Base-by-base conservation (phyloP, 2,113 vertebrate genomes). In the Xyrauchen texanus region DNA sequence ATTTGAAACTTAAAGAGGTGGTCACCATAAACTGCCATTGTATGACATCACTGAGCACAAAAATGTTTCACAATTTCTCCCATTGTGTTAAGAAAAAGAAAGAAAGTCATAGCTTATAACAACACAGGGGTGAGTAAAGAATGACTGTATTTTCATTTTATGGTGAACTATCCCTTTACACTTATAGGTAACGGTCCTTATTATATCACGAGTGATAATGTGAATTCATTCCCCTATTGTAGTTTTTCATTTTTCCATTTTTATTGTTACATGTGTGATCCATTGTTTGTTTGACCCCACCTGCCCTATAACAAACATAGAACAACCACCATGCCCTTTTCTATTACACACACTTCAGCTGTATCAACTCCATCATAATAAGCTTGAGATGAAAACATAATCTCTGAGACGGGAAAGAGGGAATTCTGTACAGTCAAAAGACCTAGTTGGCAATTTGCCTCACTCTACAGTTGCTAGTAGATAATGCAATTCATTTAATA, bases 361-460 rank as follows among this genome's bases (percentile, higher is more conserved):
- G 7, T 65, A 16, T 53, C 76, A 76, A 1, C 53, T 57, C 68
- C 64, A 69, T 79, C 63, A 65, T 75, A 75, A 82, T 80, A 80
- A 82, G 64, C 73, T 80, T 83, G 78, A 83, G 78, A 55, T 67
- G 74, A 69, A 85, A 73, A 75, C 74, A 75, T 83, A 76, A 85
- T 83, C 81, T 83, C 66, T 12, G 67, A 81, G 78, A 83, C 71
- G 78, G 79, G 75, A 68, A 55, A 70, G 9, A 53, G 78, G 81
- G 84, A 81, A 68, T 83, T 71, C 60, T 71, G 51, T 67, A 78
- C 68, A 83, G 70, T 77, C 57, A 80, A 63, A 77, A 21, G 73
- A 68, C 55, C 66, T 68, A 46, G 69, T 79, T 81, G 84, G 78
- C 84, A 81, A 71, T 67, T 68, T 58, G 81, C 57, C 65, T 75